A percentile compares a stretch with the other conserved stretches of the same genome.
phyloP scores from a whole-genome alignment of 2,113 vertebrate species.

The Oreochromis aureus region DNA sequence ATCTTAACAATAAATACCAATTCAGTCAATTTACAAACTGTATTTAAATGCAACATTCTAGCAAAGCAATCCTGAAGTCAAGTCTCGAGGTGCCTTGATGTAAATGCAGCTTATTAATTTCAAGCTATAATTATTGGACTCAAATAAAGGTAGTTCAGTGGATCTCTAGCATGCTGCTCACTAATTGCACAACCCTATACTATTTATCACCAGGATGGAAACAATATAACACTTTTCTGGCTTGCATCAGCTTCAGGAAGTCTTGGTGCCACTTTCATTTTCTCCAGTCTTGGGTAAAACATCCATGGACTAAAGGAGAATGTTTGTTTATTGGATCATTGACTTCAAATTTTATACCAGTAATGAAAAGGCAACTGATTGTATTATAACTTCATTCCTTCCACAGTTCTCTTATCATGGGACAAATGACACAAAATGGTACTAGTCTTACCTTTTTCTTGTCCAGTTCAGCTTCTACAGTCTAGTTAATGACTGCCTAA shows the following conservation, averaged over 20 bases:
- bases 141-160: neutral
- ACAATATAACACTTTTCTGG: neutral
- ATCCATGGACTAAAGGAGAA: neutral
- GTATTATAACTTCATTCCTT: neutral
- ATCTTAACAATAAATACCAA: neutral
- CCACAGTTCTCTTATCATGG: neutral
- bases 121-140: neutral
- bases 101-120: neutral
- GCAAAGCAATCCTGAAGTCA: neutral
- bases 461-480: neutral
- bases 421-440: neutral
- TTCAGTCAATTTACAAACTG: neutral
- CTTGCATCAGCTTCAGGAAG: neutral
- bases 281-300: neutral
- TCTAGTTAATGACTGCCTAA: neutral
- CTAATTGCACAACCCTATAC: fast-evolving
- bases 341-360: neutral
- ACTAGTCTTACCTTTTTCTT: neutral
- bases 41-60: neutral
- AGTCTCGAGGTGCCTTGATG: neutral
- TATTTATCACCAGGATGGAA: neutral
- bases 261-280: neutral
- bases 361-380: neutral
- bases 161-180: neutral
- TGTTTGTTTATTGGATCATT: neutral